phyloP scores from a whole-genome alignment of 2,797 vertebrate species.

The Dermochelys coriacea region DNA sequence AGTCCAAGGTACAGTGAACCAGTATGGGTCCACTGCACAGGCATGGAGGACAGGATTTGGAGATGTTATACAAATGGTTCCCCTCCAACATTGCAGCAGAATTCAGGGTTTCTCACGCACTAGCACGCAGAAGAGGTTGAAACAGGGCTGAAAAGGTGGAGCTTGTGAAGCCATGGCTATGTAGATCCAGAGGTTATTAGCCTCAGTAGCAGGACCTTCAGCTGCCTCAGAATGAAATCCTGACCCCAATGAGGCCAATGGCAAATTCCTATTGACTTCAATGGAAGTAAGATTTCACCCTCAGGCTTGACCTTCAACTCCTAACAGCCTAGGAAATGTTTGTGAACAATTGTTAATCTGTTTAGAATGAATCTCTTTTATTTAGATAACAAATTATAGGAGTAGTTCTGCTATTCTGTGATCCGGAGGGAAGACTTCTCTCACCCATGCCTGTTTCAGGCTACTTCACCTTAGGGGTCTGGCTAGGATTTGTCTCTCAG shows the following conservation, averaged over 20 bases:
- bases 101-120: background rate
- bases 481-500: background rate
- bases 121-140: background rate
- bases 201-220: background rate
- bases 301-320: background rate
- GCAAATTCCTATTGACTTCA: background rate
- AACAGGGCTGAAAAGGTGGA: background rate
- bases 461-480: background rate
- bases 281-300: background rate
- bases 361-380: background rate
- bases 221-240: background rate
- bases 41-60: background rate
- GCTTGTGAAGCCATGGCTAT: background rate
- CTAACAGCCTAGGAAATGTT: background rate
- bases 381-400: background rate
- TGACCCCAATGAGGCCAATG: background rate
- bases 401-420: background rate
- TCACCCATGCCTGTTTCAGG: background rate
- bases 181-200: background rate
- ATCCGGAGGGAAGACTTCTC: background rate
- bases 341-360: background rate
- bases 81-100: background rate
- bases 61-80: background rate
- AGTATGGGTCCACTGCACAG: background rate
- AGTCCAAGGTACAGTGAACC: background rate